phyloP scores from a whole-genome alignment of 2,113 vertebrate species.

The Vicugna pacos region DNA sequence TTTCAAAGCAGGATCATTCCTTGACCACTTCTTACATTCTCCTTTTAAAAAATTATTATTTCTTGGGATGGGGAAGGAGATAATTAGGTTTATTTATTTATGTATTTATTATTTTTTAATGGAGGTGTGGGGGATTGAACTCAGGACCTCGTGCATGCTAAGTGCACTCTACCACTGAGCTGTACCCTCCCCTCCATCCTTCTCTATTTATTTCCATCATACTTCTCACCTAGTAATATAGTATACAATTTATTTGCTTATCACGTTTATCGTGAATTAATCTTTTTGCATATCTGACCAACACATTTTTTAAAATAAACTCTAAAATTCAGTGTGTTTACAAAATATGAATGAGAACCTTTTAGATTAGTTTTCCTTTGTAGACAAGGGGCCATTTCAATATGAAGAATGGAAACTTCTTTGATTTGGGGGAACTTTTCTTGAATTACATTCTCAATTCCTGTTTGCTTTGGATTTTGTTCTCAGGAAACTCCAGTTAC shows the following conservation, averaged over 20 bases:
- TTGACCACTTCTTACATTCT: accelerated
- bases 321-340: not conserved
- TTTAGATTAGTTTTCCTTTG: not conserved
- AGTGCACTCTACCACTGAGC: no score
- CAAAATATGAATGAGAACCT: not conserved
- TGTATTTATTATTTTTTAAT: no score
- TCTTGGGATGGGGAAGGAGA: no score
- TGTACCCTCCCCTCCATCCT: not conserved
- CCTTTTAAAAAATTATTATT: not conserved
- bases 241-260: not conserved
- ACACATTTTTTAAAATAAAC: not conserved
- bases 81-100: no score
- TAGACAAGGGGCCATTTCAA: not conserved
- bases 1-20: not conserved
- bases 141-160: no score
- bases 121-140: no score
- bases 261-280: not conserved
- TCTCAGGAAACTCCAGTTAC: not conserved
- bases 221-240: not conserved
- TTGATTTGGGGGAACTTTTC: not conserved
- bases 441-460: not conserved
- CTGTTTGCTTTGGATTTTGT: not conserved
- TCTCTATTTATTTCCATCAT: not conserved
- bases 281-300: not conserved
- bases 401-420: not conserved